Evolutionary conservation across 2,113 vertebrate species (phyloP).

Genomic region (Ceyx melanurus): DNA sequence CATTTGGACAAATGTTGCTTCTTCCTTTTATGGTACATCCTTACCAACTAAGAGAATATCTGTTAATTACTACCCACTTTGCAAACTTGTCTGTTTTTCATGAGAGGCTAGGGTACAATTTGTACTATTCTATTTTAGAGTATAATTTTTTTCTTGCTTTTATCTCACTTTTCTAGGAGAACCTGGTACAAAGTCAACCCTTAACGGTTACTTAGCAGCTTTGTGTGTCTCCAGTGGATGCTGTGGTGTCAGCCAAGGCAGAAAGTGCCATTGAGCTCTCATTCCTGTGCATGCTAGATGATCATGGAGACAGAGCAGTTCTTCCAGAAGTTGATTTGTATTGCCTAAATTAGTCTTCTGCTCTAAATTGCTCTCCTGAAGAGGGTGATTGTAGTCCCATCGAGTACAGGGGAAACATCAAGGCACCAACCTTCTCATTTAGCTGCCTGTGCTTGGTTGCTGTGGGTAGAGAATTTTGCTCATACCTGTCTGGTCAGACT

Average conservation of each 20-base stretch:
- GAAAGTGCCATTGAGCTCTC: neutral
- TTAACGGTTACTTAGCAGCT: neutral
- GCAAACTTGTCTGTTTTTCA: neutral
- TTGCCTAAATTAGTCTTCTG: constrained; percentile 6
- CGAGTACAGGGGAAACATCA: neutral
- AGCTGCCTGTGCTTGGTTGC: neutral
- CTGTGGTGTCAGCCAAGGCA: neutral
- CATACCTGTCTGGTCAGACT: neutral
- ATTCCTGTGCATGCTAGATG: neutral
- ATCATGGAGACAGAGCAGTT: neutral
- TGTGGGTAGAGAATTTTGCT: neutral
- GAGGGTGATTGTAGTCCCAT: neutral
- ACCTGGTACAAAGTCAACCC: neutral
- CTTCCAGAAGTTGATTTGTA: neutral
- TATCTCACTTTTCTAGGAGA: neutral
- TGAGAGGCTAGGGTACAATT: neutral
- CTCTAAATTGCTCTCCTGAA: neutral
- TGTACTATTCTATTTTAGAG: neutral
- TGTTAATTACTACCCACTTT: constrained; percentile 36
- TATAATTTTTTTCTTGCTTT: neutral
- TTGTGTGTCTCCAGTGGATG: neutral
- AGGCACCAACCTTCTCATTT: neutral
- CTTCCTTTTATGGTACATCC: constrained; percentile 42
- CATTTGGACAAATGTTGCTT: constrained; percentile 35
- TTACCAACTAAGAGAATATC: neutral